Evolutionary conservation across 2,888 invertebrate species (phyloP).

Genomic region (Sminthurides aquaticus): DNA sequence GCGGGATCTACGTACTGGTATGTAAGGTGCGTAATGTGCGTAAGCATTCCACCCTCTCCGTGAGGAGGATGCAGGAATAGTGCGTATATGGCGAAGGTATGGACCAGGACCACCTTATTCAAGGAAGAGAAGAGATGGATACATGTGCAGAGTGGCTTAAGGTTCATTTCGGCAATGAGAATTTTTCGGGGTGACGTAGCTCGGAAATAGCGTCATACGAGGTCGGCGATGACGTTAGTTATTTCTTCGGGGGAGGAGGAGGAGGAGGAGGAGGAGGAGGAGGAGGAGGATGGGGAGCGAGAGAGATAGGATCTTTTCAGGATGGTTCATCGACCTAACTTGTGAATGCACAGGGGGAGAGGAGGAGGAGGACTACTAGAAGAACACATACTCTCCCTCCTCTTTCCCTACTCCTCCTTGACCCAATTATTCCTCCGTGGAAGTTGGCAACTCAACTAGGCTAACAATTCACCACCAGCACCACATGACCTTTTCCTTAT

Average conservation of each 20-base stretch:
- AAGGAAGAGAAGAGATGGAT: constrained; percentile 9
- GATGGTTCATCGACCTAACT: constrained; percentile 40
- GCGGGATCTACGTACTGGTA: background rate
- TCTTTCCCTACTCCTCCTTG: constrained; percentile 19
- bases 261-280: constrained; percentile 32
- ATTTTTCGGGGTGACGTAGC: constrained; percentile 35
- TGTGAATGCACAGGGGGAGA: constrained; percentile 26
- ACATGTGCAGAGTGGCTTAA: background rate
- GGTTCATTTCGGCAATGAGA: constrained; percentile 10
- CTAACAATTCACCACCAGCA: constrained; percentile 14
- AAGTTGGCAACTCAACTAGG: constrained; percentile 24
- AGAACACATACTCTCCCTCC: constrained; percentile 11
- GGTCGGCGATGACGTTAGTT: constrained; percentile 42
- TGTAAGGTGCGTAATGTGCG: background rate
- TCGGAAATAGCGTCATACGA: constrained; percentile 41
- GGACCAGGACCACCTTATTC: too few species aligned
- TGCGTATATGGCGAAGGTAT: background rate
- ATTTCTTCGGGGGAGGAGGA: constrained; percentile 22
- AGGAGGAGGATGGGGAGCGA: constrained; percentile 7
- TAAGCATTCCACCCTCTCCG: background rate
- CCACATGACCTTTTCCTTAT: constrained; percentile 31
- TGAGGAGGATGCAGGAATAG: background rate
- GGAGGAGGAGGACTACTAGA: constrained; percentile 14
- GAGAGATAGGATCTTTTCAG: too few species aligned
- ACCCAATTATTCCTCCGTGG: constrained; percentile 21